Percentiles rank a stretch among this genome's conserved stretches.
Evolutionary conservation across 1,140 invertebrate species (phyloP).

Genomic region (Papilio xuthus): DNA sequence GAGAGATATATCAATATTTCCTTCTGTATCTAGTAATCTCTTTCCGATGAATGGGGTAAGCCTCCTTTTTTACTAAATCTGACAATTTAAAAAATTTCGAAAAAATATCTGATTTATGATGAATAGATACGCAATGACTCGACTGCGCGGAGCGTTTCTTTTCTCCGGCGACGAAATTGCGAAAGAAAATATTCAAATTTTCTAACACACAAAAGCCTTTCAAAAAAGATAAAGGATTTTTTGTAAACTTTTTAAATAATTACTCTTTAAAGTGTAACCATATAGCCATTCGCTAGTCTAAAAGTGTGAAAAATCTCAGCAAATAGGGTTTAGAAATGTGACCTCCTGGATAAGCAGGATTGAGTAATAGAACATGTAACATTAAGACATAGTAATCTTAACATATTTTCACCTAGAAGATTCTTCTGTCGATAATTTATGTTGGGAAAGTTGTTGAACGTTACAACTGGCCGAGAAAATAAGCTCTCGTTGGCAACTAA

Average conservation of each 20-base stretch:
- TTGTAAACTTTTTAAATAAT: background rate
- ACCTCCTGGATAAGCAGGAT: background rate
- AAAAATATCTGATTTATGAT: constrained; percentile 1
- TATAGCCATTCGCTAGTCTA: background rate
- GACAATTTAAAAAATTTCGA: constrained; percentile 1
- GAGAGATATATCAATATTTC: background rate
- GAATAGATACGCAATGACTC: constrained; percentile 14
- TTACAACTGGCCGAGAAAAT: constrained; percentile 10
- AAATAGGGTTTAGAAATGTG: background rate
- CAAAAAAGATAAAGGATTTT: background rate
- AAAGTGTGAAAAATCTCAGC: background rate
- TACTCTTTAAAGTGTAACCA: background rate
- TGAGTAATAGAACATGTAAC: background rate
- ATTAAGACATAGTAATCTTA: background rate
- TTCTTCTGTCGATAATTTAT: background rate
- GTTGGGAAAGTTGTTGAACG: constrained; percentile 1
- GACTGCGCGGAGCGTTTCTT: background rate
- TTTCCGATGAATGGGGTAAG: background rate
- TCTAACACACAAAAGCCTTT: background rate
- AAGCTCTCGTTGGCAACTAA: constrained; percentile 9
- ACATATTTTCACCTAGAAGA: background rate
- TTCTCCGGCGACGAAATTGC: background rate
- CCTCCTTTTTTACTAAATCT: constrained; percentile 11
- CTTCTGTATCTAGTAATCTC: background rate
- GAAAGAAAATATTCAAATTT: background rate